These are phyloP conservation scores for Calliphora vomitoria DNA, from an alignment of 2,888 invertebrate genomes.

Conservation along the genomic window DNA sequence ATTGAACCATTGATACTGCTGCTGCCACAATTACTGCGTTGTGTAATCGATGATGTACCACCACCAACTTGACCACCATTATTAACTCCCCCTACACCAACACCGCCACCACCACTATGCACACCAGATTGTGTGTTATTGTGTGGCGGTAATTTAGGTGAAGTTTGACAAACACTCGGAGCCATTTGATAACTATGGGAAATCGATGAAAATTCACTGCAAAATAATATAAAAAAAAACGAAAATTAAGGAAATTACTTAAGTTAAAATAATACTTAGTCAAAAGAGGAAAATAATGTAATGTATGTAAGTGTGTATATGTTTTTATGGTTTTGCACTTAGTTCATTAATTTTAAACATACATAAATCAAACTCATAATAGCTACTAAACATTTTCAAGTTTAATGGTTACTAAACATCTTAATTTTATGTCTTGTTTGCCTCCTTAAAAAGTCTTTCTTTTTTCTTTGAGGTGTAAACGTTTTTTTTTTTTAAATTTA, in stretches of 20 bases:
- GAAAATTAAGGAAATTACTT: slow-evolving; percentile 34
- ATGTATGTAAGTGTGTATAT: too few relatives aligned
- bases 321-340: background rate
- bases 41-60: slow-evolving; percentile 76
- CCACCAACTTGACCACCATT: slow-evolving; percentile 57
- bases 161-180: slow-evolving; percentile 84
- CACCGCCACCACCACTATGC: slow-evolving; percentile 73
- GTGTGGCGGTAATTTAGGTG: slow-evolving; percentile 80
- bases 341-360: background rate
- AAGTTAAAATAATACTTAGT: background rate
- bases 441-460: background rate
- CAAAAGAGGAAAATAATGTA: background rate
- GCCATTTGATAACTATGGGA: slow-evolving; percentile 85
- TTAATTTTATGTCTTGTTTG: slow-evolving; percentile 2
- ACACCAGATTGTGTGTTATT: slow-evolving; percentile 75
- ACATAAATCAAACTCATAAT: background rate
- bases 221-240: slow-evolving; percentile 76
- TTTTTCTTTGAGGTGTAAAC: background rate
- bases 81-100: slow-evolving; percentile 30
- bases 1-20: slow-evolving; percentile 81
- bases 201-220: slow-evolving; percentile 84
- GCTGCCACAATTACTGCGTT: slow-evolving; percentile 79
- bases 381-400: background rate
- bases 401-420: slow-evolving; percentile 24
- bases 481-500: background rate